Percentiles rank a stretch among this genome's conserved stretches.
These are phyloP conservation scores for Parazoanthus swiftii DNA, from an alignment of 92 coral and sea anemone genomes.

Conservation along the genomic window DNA sequence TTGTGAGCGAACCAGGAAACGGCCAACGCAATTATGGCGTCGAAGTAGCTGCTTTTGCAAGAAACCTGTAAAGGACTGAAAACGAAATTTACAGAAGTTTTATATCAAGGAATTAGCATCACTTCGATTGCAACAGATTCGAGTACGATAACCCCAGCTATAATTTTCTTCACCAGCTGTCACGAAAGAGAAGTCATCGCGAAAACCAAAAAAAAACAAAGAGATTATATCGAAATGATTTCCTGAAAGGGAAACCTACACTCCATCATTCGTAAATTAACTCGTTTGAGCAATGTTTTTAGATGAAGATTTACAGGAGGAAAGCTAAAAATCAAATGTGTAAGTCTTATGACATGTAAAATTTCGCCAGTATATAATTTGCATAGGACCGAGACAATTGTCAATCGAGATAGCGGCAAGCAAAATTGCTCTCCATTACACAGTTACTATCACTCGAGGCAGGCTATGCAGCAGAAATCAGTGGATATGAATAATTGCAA, in stretches of 20 bases:
- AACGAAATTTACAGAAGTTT: background rate
- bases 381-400: conserved; percentile 40
- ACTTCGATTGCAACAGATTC: conserved; percentile 20
- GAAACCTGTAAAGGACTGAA: background rate
- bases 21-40: background rate
- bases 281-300: conserved; percentile 12
- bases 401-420: conserved; percentile 10
- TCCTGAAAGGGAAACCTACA: conserved; percentile 29
- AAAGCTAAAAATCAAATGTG: conserved; percentile 20
- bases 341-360: background rate
- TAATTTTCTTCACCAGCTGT: conserved; percentile 32
- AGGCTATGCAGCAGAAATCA: conserved; percentile 22
- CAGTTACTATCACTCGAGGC: conserved; percentile 1
- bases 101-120: background rate
- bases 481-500: conserved; percentile 35
- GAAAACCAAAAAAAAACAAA: conserved; percentile 13
- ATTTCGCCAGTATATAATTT: conserved; percentile 14
- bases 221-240: conserved; percentile 42
- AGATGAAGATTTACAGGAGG: background rate
- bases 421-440: background rate
- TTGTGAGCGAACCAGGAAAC: background rate
- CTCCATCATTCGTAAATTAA: conserved; percentile 30
- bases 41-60: background rate
- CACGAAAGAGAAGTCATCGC: conserved; percentile 34
- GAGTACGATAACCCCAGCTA: conserved; percentile 26